Conservation (phyloP, 2,113 vertebrate genomes). For the Entomyzon cyanotis region DNA sequence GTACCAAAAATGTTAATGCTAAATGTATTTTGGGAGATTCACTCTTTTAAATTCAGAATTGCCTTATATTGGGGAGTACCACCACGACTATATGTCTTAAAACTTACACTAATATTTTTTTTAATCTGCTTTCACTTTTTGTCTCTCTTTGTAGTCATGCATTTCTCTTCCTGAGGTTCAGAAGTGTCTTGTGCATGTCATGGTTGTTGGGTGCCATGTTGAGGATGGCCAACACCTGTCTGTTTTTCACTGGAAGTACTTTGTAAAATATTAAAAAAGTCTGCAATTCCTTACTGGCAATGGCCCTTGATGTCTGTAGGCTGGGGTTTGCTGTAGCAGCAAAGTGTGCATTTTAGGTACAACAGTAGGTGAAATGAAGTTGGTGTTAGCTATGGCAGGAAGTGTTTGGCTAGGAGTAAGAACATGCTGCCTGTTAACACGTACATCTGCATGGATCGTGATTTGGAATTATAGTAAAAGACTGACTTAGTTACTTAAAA, state of each 20-base stretch:
- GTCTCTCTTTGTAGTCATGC: not conserved
- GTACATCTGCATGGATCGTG: not conserved
- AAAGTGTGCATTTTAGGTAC: not conserved
- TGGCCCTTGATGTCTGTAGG: not conserved
- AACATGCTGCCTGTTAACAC: not conserved
- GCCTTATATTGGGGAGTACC: not conserved
- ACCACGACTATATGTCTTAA: not conserved
- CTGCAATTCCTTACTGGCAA: not conserved
- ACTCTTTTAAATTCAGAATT: not conserved
- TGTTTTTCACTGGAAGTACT: not conserved
- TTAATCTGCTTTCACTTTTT: not conserved
- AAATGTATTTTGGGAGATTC: not conserved
- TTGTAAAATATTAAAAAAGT: not conserved
- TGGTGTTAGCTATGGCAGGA: not conserved
- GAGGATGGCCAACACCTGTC: not conserved
- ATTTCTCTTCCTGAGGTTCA: not conserved
- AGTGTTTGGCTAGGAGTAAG: not conserved
- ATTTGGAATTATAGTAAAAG: not conserved
- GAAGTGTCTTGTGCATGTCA: rapidly evolving
- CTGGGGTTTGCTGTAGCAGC: not conserved
- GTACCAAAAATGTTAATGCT: not conserved
- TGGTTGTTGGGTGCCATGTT: not conserved
- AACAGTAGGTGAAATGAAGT: not conserved
- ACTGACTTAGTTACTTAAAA: not conserved
- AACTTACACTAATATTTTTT: not conserved